Conservation (phyloP, 1,140 invertebrate species). For the Carcinoscorpius rotundicauda region DNA sequence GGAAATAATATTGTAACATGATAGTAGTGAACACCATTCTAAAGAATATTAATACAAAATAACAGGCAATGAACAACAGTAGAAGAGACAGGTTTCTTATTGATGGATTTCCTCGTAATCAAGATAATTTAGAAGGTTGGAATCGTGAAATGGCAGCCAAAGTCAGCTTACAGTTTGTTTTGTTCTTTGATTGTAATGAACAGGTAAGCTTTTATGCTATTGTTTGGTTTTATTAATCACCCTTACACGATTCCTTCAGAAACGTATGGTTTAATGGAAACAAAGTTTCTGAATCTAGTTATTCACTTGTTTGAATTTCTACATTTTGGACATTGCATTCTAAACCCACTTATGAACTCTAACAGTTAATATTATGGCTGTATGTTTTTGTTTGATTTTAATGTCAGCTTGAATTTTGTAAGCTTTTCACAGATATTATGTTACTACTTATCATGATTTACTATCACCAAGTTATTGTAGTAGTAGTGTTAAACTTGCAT, state of each 20-base stretch:
- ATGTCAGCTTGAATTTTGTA: too few relatives aligned
- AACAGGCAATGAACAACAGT: conserved; percentile 15
- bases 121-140: conserved; percentile 96
- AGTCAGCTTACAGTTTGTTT: conserved; percentile 69
- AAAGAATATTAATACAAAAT: not conserved
- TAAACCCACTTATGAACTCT: not conserved
- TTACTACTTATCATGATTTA: too few relatives aligned
- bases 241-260: not conserved
- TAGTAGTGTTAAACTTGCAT: too few relatives aligned
- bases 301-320: not conserved
- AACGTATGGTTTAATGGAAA: not conserved
- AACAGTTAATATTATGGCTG: too few relatives aligned
- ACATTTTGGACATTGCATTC: not conserved
- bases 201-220: conserved; percentile 40
- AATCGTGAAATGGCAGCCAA: conserved; percentile 69
- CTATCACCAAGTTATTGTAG: too few relatives aligned
- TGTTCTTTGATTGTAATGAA: conserved; percentile 84
- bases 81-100: conserved; percentile 62
- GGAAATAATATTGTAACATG: too few relatives aligned
- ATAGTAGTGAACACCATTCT: too few relatives aligned
- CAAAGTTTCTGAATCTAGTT: not conserved
- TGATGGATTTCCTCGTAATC: conserved; percentile 96
- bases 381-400: too few relatives aligned
- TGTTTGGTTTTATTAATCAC: not conserved
- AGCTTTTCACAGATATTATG: too few relatives aligned